A percentile compares a stretch with the other conserved stretches of the same genome.
These are phyloP conservation scores for Oegoconia quadripuncta DNA, from an alignment of 2,888 invertebrate genomes.

Conservation along the genomic window DNA sequence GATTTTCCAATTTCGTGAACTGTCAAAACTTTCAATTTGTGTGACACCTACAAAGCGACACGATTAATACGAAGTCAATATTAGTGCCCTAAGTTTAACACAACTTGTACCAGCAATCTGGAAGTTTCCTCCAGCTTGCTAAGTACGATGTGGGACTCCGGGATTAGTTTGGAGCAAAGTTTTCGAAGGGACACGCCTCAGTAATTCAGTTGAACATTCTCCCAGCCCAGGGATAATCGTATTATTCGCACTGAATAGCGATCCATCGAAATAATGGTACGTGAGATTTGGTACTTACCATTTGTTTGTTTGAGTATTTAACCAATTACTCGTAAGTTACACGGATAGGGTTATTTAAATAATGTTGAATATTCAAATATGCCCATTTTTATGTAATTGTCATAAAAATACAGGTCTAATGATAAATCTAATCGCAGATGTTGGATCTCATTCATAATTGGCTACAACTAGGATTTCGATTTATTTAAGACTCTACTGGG, in stretches of 20 bases:
- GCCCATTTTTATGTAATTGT: too few relatives aligned
- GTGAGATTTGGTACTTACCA: background rate
- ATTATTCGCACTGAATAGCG: background rate
- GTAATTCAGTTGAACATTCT: constrained; percentile 3
- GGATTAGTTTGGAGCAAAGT: constrained; percentile 9
- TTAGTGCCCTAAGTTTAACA: background rate
- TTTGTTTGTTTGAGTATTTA: background rate
- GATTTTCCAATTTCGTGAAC: too few relatives aligned
- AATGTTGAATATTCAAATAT: background rate
- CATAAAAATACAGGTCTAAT: too few relatives aligned
- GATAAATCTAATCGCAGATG: too few relatives aligned
- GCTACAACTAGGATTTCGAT: too few relatives aligned
- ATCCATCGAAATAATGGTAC: background rate
- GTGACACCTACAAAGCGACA: background rate
- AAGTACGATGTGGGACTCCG: constrained; percentile 1
- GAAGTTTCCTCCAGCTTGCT: constrained; percentile 2
- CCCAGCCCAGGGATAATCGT: constrained; percentile 1
- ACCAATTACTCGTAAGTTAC: background rate
- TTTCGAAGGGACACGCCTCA: constrained; percentile 3
- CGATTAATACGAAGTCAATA: background rate
- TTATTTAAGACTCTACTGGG: too few relatives aligned
- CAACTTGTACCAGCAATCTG: constrained; percentile 6
- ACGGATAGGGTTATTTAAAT: background rate
- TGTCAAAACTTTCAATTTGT: too few relatives aligned
- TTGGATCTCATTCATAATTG: too few relatives aligned